Conservation (phyloP, 2,888 invertebrate species). For the Drosophila recens region DNA sequence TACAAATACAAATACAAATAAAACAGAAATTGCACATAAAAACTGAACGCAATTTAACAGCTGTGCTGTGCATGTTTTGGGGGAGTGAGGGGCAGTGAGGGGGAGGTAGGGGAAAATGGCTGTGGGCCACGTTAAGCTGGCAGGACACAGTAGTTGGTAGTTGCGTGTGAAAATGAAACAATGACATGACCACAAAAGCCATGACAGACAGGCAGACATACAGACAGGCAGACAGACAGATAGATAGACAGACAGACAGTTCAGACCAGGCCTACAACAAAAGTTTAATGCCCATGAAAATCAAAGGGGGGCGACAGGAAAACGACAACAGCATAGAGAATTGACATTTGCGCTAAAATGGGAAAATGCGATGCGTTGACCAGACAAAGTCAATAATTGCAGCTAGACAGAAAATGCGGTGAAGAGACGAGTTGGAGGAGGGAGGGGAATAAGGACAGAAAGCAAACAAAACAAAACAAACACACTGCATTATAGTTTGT, state of each 20-base stretch:
- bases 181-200: slow-evolving; percentile 75
- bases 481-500: slow-evolving; percentile 78
- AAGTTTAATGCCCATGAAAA: slow-evolving; percentile 62
- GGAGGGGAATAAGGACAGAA: not conserved
- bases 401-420: slow-evolving; percentile 13
- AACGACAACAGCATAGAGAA: slow-evolving; percentile 44
- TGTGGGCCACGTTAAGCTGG: slow-evolving; percentile 17
- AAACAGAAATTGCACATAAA: slow-evolving; percentile 78
- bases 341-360: slow-evolving; percentile 74
- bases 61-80: slow-evolving; percentile 7
- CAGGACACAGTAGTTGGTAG: slow-evolving; percentile 22
- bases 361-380: slow-evolving; percentile 46
- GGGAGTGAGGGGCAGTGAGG: not conserved
- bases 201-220: slow-evolving; percentile 37
- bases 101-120: slow-evolving; percentile 29
- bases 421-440: not conserved
- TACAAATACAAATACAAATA: slow-evolving; percentile 66
- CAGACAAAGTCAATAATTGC: slow-evolving; percentile 68
- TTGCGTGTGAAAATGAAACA: slow-evolving; percentile 80
- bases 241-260: slow-evolving; percentile 23
- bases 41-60: slow-evolving; percentile 72
- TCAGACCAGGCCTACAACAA: slow-evolving; percentile 34
- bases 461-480: slow-evolving; percentile 34
- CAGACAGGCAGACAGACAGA: slow-evolving; percentile 40
- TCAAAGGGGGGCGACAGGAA: slow-evolving; percentile 5